Evolutionary conservation across 2,797 vertebrate genomes (phyloP), one percentile per base, ranked within the genome.

Genomic region (Chaunax sp.): DNA sequence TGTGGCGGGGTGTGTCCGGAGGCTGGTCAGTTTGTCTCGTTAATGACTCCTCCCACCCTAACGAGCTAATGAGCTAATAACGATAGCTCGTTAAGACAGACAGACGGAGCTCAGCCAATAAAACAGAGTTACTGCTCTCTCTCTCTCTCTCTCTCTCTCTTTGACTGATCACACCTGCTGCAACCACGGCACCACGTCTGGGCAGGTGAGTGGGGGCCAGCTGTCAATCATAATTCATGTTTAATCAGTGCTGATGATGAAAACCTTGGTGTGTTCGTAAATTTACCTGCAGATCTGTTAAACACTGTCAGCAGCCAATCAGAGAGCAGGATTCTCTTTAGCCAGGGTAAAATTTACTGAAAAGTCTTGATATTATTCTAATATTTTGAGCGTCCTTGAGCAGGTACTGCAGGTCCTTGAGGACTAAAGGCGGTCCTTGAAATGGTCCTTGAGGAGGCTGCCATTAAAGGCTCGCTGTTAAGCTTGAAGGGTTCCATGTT

Each of bases 1-100:
- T 43, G 65, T 22, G 56, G 37, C 1, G 37, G 51, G 33, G 77
- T 61, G 78, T 82, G 78, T 81, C 84, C 43, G 64, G 84, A 72
- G 86, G 86, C 80, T 69, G 83, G 88, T 82, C 85, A 86, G 85
- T 87, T 82, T 85, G 71, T 74, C 78, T 79, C 80, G 28, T 85
- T 88, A 87, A 87, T 68, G 81, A 82, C 82, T 49, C 82, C 85
- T 85, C 82, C 84, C 75, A 63, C 68, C 68, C 83, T 87, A 88
- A 88, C 51, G 59, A 86, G 37, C 13, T 40, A 40, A 40, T 6
- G 57, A 83, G 81, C 58, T 81, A 40, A 72, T 82, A 76, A 86
- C 72, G 71, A 84, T 75, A 57, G 69, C 84, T 87, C 86, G 13
- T 90, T 88, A 88, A 77, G 54, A 41, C 56, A 23, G 57, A 73